A percentile compares a stretch with the other conserved stretches of the same genome.
Conservation (phyloP, 2,888 invertebrate genomes). For the Sphecodes monilicornis region DNA sequence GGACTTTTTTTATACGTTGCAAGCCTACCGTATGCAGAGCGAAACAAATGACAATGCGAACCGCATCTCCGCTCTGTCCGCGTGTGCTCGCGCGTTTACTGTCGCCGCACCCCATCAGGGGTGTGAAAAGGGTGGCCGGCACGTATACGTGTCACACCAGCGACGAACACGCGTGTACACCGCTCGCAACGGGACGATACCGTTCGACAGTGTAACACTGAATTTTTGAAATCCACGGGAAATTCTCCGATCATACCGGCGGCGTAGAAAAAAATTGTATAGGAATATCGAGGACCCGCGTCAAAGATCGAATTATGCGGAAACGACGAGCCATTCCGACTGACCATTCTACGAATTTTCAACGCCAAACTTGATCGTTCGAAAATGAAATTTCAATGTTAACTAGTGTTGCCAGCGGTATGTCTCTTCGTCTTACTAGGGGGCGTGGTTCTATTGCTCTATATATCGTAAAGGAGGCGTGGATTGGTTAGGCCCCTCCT, state of each 20-base stretch:
- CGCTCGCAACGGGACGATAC: conserved; percentile 30
- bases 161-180: conserved; percentile 22
- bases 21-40: conserved; percentile 60
- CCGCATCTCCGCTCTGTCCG: conserved; percentile 1
- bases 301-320: conserved; percentile 18
- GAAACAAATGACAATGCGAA: conserved; percentile 67
- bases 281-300: conserved; percentile 30
- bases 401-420: not conserved
- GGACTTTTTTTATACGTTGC: conserved; percentile 67
- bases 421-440: not conserved
- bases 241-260: conserved; percentile 32
- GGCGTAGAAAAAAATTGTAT: conserved; percentile 12
- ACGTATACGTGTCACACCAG: conserved; percentile 21
- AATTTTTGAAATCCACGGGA: conserved; percentile 38
- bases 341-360: not conserved
- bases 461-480: not conserved
- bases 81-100: conserved; percentile 7
- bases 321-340: conserved; percentile 8
- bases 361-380: not conserved
- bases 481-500: no score
- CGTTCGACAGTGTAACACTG: conserved; percentile 33
- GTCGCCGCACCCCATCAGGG: not conserved
- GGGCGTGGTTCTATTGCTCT: not conserved
- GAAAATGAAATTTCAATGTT: not conserved
- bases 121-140: not conserved